phyloP scores from a whole-genome alignment of 2,797 vertebrate genomes.

The Emydoidea blandingii region DNA sequence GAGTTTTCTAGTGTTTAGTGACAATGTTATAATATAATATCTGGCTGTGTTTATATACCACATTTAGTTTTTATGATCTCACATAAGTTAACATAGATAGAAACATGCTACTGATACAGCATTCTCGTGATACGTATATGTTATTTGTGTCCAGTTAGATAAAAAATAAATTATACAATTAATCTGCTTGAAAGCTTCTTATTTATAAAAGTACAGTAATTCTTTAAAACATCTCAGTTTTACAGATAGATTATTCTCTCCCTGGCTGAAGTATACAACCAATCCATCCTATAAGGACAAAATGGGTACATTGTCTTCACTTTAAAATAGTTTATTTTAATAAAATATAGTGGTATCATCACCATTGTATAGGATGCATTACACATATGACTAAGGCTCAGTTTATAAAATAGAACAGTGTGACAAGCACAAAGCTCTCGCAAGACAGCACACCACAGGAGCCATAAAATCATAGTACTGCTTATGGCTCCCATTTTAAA shows the following conservation, averaged over 20 bases:
- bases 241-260: neutral
- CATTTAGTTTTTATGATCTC: neutral
- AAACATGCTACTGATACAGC: neutral
- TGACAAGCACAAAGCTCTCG: neutral
- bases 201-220: neutral
- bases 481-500: neutral
- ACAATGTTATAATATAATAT: slow-evolving; percentile 21
- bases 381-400: neutral
- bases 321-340: neutral
- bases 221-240: neutral
- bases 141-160: neutral
- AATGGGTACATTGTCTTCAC: slow-evolving; percentile 12
- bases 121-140: neutral
- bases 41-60: slow-evolving; percentile 14
- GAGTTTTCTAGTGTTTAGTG: slow-evolving; percentile 44
- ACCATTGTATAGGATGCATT: neutral
- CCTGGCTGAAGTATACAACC: neutral
- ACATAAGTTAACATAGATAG: neutral
- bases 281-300: neutral
- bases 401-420: neutral
- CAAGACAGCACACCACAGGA: neutral
- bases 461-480: neutral
- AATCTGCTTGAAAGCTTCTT: neutral
- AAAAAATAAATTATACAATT: neutral
- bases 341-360: neutral